Evolutionary conservation across 2,113 vertebrate genomes (phyloP).

Genomic region (rat (Rattus norvegicus)): GRCr8 NC_086039.1:74352501-74353000

Average conservation of each 20-base stretch:
- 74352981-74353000: conserved; percentile 31
- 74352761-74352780: neutral
- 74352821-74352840: neutral
- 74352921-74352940: conserved; percentile 22
- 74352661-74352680: neutral
- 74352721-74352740: neutral
- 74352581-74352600: neutral
- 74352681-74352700: conserved; percentile 1
- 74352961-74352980: conserved; percentile 19
- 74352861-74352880: conserved; percentile 39
- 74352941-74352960: neutral
- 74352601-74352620: conserved; percentile 23
- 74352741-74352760: conserved; percentile 1
- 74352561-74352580: neutral
- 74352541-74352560: neutral
- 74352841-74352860: neutral
- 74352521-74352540: neutral
- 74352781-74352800: neutral
- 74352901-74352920: neutral
- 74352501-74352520: neutral
- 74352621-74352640: neutral
- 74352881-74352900: neutral
- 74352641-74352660: conserved; percentile 10
- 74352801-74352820: conserved; percentile 19
- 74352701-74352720: conserved; percentile 22